phyloP scores from a whole-genome alignment of 1,140 invertebrate species.

The Drosophila ercepeae region DNA sequence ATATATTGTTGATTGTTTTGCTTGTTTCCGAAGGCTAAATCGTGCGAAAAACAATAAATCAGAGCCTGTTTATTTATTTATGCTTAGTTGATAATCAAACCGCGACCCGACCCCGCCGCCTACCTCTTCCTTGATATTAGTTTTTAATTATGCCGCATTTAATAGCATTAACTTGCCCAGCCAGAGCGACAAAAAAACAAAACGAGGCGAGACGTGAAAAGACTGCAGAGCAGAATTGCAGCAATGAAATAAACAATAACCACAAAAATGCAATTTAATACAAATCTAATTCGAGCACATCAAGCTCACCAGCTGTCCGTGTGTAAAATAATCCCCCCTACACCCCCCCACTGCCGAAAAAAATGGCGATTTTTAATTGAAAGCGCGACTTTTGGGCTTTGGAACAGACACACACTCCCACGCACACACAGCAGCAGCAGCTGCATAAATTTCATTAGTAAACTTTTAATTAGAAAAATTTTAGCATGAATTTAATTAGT shows the following conservation, averaged over 20 bases:
- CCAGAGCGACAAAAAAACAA: slow-evolving; percentile 6
- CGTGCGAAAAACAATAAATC: slow-evolving; percentile 16
- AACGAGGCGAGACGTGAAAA: slow-evolving; percentile 13
- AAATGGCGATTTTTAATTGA: slow-evolving; percentile 68
- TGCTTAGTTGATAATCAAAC: slow-evolving; percentile 26
- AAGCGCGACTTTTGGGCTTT: slow-evolving; percentile 71
- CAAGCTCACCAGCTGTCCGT: slow-evolving; percentile 37
- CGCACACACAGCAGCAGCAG: slow-evolving; percentile 38
- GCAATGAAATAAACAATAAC: slow-evolving; percentile 58
- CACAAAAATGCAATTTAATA: slow-evolving; percentile 71
- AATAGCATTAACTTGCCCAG: slow-evolving; percentile 48
- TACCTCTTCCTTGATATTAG: slow-evolving; percentile 30
- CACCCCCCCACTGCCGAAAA: slow-evolving; percentile 10
- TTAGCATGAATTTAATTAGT: slow-evolving; percentile 71
- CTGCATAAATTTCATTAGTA: slow-evolving; percentile 74
- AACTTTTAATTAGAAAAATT: slow-evolving; percentile 75
- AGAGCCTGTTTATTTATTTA: slow-evolving; percentile 24
- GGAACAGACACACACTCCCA: background rate
- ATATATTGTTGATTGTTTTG: background rate
- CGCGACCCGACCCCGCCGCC: background rate
- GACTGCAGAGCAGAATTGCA: background rate
- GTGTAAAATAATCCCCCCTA: slow-evolving; percentile 18
- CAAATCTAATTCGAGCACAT: slow-evolving; percentile 60
- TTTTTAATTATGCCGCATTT: slow-evolving; percentile 66
- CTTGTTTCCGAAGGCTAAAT: background rate